phyloP scores from a whole-genome alignment of 2,888 invertebrate species.

The Fragum whitleyi region DNA sequence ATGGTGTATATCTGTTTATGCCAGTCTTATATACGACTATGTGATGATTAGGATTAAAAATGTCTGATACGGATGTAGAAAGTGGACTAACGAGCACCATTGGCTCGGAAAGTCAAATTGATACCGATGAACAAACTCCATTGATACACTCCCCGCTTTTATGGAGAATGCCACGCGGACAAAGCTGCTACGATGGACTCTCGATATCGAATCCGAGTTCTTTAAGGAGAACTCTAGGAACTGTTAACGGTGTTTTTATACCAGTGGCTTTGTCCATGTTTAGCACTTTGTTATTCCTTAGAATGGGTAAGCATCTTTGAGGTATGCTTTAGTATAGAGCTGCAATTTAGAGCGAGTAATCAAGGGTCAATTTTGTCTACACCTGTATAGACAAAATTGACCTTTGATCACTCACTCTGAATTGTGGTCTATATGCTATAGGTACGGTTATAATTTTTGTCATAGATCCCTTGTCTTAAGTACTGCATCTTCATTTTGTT shows the following conservation, averaged over 20 bases:
- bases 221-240: slow-evolving; percentile 88
- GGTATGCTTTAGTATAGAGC: too few species aligned
- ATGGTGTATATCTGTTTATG: too few species aligned
- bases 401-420: too few species aligned
- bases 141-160: slow-evolving; percentile 37
- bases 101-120: background rate
- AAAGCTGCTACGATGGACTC: slow-evolving; percentile 28
- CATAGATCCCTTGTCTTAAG: too few species aligned
- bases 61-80: background rate
- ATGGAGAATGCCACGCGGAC: slow-evolving; percentile 24
- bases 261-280: slow-evolving; percentile 99
- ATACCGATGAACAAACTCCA: slow-evolving; percentile 30
- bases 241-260: slow-evolving; percentile 98
- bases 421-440: too few species aligned
- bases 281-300: slow-evolving; percentile 98
- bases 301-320: slow-evolving; percentile 85
- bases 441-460: too few species aligned
- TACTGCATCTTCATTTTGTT: too few species aligned
- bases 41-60: too few species aligned
- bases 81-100: background rate
- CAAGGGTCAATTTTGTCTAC: too few species aligned
- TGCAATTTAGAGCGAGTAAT: too few species aligned
- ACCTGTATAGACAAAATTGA: too few species aligned
- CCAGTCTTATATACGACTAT: too few species aligned
- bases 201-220: background rate